Percentiles rank a stretch among this genome's conserved stretches.
Evolutionary conservation across 2,888 invertebrate species (phyloP).

Genomic region (Steromphala cineraria): DNA sequence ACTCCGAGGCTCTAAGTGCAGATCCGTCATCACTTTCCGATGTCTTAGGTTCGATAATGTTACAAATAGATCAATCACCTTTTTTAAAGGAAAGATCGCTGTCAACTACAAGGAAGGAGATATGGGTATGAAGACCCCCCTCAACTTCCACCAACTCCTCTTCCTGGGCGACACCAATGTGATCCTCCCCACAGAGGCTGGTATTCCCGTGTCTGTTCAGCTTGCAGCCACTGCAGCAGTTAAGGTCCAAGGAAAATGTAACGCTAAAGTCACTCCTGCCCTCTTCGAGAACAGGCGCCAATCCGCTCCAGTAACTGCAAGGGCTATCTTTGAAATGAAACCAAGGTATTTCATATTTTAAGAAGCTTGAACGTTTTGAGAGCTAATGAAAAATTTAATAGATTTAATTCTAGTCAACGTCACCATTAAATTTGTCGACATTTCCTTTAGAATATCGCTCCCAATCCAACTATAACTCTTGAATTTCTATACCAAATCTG

Average conservation of each 20-base stretch:
- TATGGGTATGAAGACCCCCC: not conserved
- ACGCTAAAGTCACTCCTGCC: slow-evolving; percentile 21
- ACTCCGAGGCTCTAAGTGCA: no score
- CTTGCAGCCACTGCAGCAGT: slow-evolving; percentile 34
- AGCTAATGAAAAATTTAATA: no score
- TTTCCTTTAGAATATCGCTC: no score
- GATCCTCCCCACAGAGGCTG: slow-evolving; percentile 48
- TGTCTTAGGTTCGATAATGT: no score
- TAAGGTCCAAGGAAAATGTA: slow-evolving; percentile 38
- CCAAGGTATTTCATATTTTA: slow-evolving; percentile 15
- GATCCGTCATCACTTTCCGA: no score
- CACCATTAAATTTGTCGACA: no score
- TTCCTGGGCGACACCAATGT: slow-evolving; percentile 29
- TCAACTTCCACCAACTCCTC: slow-evolving; percentile 33
- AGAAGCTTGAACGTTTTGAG: no score
- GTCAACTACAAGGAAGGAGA: slow-evolving; percentile 15
- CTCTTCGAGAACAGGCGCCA: slow-evolving; percentile 30
- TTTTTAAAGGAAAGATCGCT: slow-evolving; percentile 25
- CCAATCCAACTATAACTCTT: no score
- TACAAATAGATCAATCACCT: no score
- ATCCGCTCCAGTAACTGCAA: slow-evolving; percentile 12
- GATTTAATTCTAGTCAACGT: no score
- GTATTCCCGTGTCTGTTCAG: slow-evolving; percentile 48
- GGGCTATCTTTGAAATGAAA: slow-evolving; percentile 12
- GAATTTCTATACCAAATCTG: no score